A percentile compares a stretch with the other conserved stretches of the same genome.
phyloP scores from a whole-genome alignment of 2,888 invertebrate species.

The Cephalotes varians region DNA sequence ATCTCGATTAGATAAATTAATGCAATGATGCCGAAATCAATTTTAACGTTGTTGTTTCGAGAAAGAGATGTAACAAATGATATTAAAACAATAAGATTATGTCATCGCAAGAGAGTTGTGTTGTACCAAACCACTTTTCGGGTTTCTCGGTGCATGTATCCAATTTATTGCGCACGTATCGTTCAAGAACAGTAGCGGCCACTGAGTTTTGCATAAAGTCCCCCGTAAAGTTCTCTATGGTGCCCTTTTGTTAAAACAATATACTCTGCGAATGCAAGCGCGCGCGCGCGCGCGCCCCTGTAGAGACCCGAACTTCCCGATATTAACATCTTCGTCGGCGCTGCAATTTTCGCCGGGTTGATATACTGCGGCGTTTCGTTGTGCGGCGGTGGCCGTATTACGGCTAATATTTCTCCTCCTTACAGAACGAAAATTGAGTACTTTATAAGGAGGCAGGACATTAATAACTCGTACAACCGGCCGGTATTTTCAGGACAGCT shows the following conservation, averaged over 20 bases:
- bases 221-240: conserved; percentile 64
- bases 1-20: background rate
- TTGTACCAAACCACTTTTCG: background rate
- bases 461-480: conserved; percentile 77
- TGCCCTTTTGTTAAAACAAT: conserved; percentile 74
- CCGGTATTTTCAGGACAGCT: conserved; percentile 71
- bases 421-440: conserved; percentile 80
- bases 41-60: background rate
- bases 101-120: background rate
- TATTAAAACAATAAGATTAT: conserved; percentile 15
- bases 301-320: conserved; percentile 52
- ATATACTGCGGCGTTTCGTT: conserved; percentile 75
- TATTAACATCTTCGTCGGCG: conserved; percentile 77
- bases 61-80: background rate
- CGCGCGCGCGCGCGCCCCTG: conserved; percentile 17
- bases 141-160: background rate
- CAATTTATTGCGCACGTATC: conserved; percentile 16
- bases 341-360: conserved; percentile 76
- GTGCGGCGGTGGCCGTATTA: conserved; percentile 74
- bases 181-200: conserved; percentile 36
- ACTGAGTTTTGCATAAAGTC: conserved; percentile 55
- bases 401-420: conserved; percentile 77
- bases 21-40: background rate
- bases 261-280: conserved; percentile 46
- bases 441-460: conserved; percentile 80